A percentile compares a stretch with the other conserved stretches of the same genome.
phyloP scores from a whole-genome alignment of 2,113 vertebrate genomes.

The Siniperca knerii region DNA sequence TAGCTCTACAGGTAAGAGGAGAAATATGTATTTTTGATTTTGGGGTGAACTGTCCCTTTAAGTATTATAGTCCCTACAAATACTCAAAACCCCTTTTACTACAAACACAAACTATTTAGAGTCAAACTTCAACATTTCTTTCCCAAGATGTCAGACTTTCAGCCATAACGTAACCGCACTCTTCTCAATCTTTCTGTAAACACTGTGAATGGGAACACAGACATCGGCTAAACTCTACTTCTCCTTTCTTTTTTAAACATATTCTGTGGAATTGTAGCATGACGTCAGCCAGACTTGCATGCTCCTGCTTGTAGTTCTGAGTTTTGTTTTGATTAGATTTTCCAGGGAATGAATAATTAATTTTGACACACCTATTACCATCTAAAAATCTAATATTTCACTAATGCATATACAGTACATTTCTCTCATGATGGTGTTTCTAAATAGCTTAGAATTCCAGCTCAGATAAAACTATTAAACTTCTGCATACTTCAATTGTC shows the following conservation, averaged over 20 bases:
- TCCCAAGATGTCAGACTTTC: neutral
- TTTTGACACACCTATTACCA: neutral
- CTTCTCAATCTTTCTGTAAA: slow-evolving; percentile 20
- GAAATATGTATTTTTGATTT: no score
- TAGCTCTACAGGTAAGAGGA: no score
- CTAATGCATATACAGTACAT: neutral
- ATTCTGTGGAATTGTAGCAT: neutral
- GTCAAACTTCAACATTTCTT: slow-evolving; percentile 7
- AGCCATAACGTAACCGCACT: neutral
- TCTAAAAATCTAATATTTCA: neutral
- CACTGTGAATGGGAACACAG: neutral
- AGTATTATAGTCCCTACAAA: neutral
- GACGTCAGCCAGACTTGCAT: slow-evolving; percentile 13
- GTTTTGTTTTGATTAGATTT: neutral
- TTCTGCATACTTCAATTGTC: no score
- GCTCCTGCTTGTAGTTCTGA: neutral
- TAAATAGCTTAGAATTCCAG: neutral
- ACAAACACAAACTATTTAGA: neutral
- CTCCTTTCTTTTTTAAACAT: slow-evolving; percentile 22
- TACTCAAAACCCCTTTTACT: neutral
- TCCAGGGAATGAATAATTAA: neutral
- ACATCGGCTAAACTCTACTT: slow-evolving; percentile 14
- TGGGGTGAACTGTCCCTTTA: no score
- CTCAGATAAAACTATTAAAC: neutral
- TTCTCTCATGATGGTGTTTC: neutral